Evolutionary conservation across 23 tunicate genomes (phyloP).

Genomic region (Halocynthia roretzi): DNA sequence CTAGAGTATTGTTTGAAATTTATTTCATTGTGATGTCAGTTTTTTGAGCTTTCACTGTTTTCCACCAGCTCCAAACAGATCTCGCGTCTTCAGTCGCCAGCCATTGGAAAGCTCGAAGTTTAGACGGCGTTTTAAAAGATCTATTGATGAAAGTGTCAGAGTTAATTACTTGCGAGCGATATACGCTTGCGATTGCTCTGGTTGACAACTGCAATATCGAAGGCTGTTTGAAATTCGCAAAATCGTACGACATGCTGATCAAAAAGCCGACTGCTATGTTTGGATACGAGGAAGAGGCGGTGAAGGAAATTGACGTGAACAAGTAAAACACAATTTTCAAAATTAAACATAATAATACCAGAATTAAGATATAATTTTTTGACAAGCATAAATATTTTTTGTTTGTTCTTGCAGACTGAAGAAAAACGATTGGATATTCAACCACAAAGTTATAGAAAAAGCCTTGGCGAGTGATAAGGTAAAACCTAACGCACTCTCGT

Average conservation of each 20-base stretch:
- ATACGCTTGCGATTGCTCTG: conserved; percentile 73
- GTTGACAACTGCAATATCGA: conserved; percentile 93
- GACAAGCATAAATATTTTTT: not conserved
- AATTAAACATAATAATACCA: no score
- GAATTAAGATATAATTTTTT: not conserved
- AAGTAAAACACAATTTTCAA: conserved; percentile 30
- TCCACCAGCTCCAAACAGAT: conserved; percentile 57
- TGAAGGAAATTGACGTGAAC: conserved; percentile 39
- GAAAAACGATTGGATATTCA: conserved; percentile 80
- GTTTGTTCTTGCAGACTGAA: conserved; percentile 38
- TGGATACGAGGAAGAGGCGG: conserved; percentile 44
- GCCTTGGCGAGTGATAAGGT: conserved; percentile 69
- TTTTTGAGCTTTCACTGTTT: not conserved
- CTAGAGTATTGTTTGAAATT: not conserved
- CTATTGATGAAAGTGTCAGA: conserved; percentile 53
- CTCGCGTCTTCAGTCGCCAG: conserved; percentile 50
- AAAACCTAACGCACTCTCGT: not conserved
- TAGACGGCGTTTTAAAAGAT: conserved; percentile 63
- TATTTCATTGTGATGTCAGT: not conserved
- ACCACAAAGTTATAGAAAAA: conserved; percentile 72
- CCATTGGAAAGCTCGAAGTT: conserved; percentile 45
- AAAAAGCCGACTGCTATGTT: conserved; percentile 53
- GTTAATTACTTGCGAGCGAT: conserved; percentile 63
- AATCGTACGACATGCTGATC: conserved; percentile 76
- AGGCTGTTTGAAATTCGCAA: conserved; percentile 67